These are phyloP conservation scores for Drosophila watanabei DNA, from an alignment of 1,140 invertebrate species.

Conservation along the genomic window DNA sequence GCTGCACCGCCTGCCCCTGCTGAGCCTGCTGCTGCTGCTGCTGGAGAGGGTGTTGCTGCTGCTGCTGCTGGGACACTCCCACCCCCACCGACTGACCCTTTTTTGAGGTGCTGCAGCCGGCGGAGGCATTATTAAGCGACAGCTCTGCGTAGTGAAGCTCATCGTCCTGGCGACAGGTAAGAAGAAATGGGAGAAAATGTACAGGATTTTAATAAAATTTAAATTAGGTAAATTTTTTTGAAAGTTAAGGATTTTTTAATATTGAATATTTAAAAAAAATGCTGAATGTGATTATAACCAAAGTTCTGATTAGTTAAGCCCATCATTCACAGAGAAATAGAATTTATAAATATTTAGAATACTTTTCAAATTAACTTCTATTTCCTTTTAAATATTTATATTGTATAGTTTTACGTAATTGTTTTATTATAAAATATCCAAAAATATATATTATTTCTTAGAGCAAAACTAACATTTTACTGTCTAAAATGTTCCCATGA, in stretches of 20 bases:
- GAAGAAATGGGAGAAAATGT: not conserved
- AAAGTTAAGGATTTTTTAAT: not conserved
- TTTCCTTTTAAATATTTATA: too few relatives aligned
- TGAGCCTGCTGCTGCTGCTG: conserved; percentile 22
- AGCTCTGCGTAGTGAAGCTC: conserved; percentile 92
- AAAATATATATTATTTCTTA: too few relatives aligned
- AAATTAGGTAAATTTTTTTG: too few relatives aligned
- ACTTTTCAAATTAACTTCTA: too few relatives aligned
- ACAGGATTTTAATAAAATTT: not conserved
- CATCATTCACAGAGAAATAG: too few relatives aligned
- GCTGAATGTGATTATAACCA: too few relatives aligned
- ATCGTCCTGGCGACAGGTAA: conserved; percentile 82
- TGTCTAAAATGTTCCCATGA: not conserved
- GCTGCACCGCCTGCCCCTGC: conserved; percentile 24
- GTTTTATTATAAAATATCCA: not conserved
- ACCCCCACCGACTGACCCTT: conserved; percentile 49
- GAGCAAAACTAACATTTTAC: not conserved
- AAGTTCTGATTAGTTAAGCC: too few relatives aligned
- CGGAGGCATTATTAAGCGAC: conserved; percentile 86
- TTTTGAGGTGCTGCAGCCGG: conserved; percentile 55
- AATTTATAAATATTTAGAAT: too few relatives aligned
- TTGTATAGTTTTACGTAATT: too few relatives aligned
- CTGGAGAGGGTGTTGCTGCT: conserved; percentile 42
- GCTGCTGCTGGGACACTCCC: conserved; percentile 64
- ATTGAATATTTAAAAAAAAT: not conserved